Base-by-base conservation (phyloP, 2,113 vertebrate genomes). In the Aspidoscelis tigris region DNA sequence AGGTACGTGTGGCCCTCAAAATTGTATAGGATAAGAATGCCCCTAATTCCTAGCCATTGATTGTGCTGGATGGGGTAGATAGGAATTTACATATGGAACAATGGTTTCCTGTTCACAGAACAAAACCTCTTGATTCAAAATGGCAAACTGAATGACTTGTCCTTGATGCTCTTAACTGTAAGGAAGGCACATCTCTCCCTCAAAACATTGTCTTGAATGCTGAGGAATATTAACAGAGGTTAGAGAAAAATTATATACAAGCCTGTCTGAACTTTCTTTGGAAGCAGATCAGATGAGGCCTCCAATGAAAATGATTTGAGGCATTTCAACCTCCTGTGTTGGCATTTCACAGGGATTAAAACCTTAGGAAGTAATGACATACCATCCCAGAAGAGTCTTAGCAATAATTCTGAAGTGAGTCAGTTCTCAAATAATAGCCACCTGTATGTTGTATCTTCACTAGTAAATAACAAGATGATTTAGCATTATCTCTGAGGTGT, bases 401-500 rank as follows among this genome's bases (percentile, higher is more conserved):
- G 92, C 93, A 94, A 92, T 94, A 93, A 93, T 80, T 47, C 11
- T 41, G 5, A n/a, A 78, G 5, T 58, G 76, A 84, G 81, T 76
- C 91, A 86, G 84, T 87, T 55, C 84, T 0, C 3, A 39, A 53
- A 44, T 78, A 87, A 12, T 75, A 85, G 85, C 58, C 39, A 0
- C 79, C 7, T 4, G 71, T 55, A 24, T 73, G 78, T 78, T 39
- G n/a, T 70, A 0, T 50, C 79, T 80, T 79, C 0, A 0, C 9
- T 3, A 26, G 2, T 41, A 2, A 0, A 1, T 64, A 74, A 76
- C 80, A 82, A 66, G 39, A 58, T 47, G 68, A 71, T 47, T 86
- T 58, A 41, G 39, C 50, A 53, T 78, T 82, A 69, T 65, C 50
- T 47, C 33, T 47, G 64, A 85, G 50, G 22, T 43, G 69, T 68